phyloP scores from a whole-genome alignment of 2,113 vertebrate genomes.

The Corydoras sp. region DNA sequence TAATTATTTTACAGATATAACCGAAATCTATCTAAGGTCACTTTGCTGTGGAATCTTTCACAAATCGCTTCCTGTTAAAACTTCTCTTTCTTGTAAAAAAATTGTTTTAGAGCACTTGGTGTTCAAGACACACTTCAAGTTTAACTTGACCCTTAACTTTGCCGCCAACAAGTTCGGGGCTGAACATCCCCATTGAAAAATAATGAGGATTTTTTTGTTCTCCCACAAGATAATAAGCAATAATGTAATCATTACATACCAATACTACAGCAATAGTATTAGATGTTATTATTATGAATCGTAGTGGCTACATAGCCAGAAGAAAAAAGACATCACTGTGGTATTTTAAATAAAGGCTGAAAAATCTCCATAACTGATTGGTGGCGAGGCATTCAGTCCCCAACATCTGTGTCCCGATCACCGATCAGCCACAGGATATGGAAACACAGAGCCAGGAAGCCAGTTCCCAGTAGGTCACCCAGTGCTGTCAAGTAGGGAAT shows the following conservation, averaged over 20 bases:
- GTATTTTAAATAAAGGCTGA: slow-evolving; percentile 7
- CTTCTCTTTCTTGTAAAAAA: slow-evolving; percentile 21
- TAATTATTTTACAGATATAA: slow-evolving; percentile 10
- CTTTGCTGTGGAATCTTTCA: slow-evolving; percentile 34
- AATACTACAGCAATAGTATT: slow-evolving; percentile 49
- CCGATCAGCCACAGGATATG: slow-evolving; percentile 94
- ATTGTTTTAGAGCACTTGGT: slow-evolving; percentile 59
- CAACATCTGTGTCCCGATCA: slow-evolving; percentile 84
- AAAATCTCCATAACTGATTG: slow-evolving; percentile 5
- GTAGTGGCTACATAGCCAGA: slow-evolving; percentile 30
- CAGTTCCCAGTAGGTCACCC: slow-evolving; percentile 93
- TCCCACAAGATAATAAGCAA: slow-evolving; percentile 59
- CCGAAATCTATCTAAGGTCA: slow-evolving; percentile 32
- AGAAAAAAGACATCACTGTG: no score
- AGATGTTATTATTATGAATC: slow-evolving; percentile 38
- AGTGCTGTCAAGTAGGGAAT: slow-evolving; percentile 97
- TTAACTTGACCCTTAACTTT: slow-evolving; percentile 42
- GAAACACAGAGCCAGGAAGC: slow-evolving; percentile 94
- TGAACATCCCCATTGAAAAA: slow-evolving; percentile 89
- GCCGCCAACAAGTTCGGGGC: slow-evolving; percentile 7
- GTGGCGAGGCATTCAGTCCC: slow-evolving; percentile 67
- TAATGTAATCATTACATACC: slow-evolving; percentile 50
- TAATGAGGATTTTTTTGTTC: slow-evolving; percentile 78
- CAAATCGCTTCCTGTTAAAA: slow-evolving; percentile 1
- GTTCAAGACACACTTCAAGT: slow-evolving; percentile 62